These are phyloP conservation scores for Cataglyphis albicans DNA, from an alignment of 2,888 invertebrate genomes.

Conservation along the genomic window DNA sequence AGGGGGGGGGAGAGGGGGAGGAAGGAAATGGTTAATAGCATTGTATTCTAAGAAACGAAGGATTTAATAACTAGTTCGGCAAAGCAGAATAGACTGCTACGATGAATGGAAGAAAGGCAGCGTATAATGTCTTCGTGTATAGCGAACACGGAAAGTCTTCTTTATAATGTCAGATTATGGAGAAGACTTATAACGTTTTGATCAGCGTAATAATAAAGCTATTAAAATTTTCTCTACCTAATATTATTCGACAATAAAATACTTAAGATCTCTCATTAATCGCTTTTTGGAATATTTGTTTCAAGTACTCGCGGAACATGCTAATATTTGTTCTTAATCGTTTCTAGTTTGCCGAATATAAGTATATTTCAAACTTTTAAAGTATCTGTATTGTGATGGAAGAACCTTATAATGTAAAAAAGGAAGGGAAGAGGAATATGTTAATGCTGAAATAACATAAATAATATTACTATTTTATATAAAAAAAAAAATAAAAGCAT, in stretches of 20 bases:
- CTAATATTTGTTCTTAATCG: neutral
- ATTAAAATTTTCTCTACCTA: slow-evolving; percentile 62
- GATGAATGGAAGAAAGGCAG: slow-evolving; percentile 70
- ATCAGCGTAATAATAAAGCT: slow-evolving; percentile 65
- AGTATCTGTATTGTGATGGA: neutral
- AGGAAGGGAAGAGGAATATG: neutral
- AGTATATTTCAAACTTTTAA: neutral
- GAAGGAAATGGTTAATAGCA: slow-evolving; percentile 68
- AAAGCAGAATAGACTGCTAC: slow-evolving; percentile 67
- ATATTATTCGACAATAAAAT: slow-evolving; percentile 54
- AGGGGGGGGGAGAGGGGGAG: neutral
- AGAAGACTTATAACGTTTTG: slow-evolving; percentile 61
- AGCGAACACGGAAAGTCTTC: slow-evolving; percentile 63
- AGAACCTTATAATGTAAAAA: neutral
- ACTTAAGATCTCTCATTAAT: slow-evolving; percentile 50
- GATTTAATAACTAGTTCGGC: slow-evolving; percentile 68
- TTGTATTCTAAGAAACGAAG: slow-evolving; percentile 57
- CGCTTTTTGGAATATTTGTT: neutral
- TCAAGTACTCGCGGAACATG: neutral
- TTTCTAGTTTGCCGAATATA: neutral
- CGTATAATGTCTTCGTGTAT: slow-evolving; percentile 66
- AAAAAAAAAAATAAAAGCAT: neutral
- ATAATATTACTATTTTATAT: neutral
- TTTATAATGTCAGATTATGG: slow-evolving; percentile 70
- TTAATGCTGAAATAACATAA: neutral